Evolutionary conservation across 2,113 vertebrate species (phyloP).

Genomic region (Ranitomeya variabilis): DNA sequence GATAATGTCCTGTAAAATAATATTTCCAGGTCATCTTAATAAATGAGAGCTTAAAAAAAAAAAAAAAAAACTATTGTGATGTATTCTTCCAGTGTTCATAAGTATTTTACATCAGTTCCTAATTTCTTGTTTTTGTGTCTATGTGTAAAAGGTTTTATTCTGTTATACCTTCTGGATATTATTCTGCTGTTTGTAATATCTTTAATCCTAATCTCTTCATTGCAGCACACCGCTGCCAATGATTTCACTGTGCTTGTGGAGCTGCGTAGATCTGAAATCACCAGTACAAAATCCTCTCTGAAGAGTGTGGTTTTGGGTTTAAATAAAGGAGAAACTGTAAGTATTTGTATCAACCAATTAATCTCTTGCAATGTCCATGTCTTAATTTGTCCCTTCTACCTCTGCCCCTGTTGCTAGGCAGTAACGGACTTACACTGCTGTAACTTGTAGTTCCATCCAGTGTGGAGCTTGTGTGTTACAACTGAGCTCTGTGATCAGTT

Average conservation of each 20-base stretch:
- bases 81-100: background rate
- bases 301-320: constrained; percentile 73
- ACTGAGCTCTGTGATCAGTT: no score
- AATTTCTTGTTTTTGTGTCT: background rate
- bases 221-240: constrained; percentile 68
- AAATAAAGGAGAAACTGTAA: constrained; percentile 69
- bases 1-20: no score
- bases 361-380: no score
- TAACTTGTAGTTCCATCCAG: no score
- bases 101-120: background rate
- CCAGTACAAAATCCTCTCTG: constrained; percentile 78
- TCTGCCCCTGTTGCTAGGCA: no score
- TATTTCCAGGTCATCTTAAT: no score
- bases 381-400: no score
- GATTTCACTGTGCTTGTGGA: constrained; percentile 78
- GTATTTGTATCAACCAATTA: constrained; percentile 28
- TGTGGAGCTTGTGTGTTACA: no score
- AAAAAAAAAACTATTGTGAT: no score
- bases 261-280: constrained; percentile 77
- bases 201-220: background rate
- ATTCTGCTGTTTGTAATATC: background rate
- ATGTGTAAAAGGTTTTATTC: no score
- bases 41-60: no score
- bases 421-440: no score
- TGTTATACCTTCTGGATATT: background rate